These are phyloP conservation scores for human DNA, from an alignment of 2,113 vertebrate species.

Conservation along the genomic window DNA sequence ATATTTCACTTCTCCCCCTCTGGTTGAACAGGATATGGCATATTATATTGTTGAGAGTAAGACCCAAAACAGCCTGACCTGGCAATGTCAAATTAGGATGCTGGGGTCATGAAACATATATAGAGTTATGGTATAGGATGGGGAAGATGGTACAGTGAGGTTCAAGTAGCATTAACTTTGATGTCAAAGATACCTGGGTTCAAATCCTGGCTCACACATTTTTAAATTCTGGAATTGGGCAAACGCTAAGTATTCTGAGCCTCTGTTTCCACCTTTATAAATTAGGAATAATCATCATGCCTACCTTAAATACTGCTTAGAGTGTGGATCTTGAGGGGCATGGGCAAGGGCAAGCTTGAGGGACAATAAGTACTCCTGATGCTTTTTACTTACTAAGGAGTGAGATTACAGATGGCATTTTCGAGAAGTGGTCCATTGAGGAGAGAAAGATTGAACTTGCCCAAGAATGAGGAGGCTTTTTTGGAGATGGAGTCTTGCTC, in stretches of 20 bases:
- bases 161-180: constrained; percentile 1
- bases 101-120: neutral
- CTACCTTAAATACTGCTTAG: neutral
- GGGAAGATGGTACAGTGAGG: neutral
- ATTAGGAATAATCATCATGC: neutral
- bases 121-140: neutral
- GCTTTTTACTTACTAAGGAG: neutral
- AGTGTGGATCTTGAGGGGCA: neutral
- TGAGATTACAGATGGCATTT: neutral
- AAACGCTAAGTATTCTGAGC: neutral
- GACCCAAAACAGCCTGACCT: neutral
- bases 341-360: neutral
- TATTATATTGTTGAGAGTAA: neutral
- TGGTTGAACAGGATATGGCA: neutral
- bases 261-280: neutral
- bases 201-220: neutral
- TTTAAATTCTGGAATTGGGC: neutral
- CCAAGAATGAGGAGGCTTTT: neutral
- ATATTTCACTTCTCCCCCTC: neutral
- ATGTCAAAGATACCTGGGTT: neutral
- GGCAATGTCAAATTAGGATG: neutral
- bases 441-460: constrained; percentile 20
- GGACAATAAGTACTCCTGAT: neutral
- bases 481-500: too few relatives aligned
- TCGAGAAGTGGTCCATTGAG: neutral